Percentiles rank a stretch among this genome's conserved stretches.
phyloP scores from a whole-genome alignment of 2,888 invertebrate genomes.

The Drosophila imparisetae region DNA sequence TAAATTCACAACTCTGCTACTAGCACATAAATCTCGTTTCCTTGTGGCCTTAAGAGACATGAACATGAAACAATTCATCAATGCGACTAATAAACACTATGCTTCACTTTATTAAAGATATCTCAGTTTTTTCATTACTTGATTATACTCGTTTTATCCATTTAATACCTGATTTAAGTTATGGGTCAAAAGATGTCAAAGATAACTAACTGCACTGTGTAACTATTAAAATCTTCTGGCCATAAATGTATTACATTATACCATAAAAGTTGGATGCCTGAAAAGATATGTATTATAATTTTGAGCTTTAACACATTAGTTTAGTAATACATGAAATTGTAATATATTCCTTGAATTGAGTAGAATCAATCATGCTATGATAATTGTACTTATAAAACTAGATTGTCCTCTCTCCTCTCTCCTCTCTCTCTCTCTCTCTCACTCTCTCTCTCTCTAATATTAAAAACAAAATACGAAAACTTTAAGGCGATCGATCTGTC shows the following conservation, averaged over 20 bases:
- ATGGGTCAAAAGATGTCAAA: background rate
- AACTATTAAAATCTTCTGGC: background rate
- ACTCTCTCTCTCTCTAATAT: background rate
- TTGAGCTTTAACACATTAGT: background rate
- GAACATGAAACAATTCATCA: background rate
- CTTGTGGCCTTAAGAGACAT: background rate
- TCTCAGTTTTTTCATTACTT: background rate
- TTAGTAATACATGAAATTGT: background rate
- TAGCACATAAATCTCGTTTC: background rate
- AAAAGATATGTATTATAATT: background rate
- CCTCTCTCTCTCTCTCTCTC: background rate
- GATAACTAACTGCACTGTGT: background rate
- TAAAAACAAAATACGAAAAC: background rate
- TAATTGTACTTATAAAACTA: too few species aligned
- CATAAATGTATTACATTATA: background rate
- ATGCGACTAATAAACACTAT: background rate
- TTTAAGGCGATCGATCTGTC: conserved; percentile 2
- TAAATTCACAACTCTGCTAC: background rate
- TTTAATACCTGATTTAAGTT: background rate
- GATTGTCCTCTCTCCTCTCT: background rate
- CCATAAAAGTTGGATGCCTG: background rate
- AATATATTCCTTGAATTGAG: background rate
- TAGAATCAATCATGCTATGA: background rate
- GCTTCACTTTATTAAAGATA: too few species aligned
- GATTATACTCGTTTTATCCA: background rate